A percentile compares a stretch with the other conserved stretches of the same genome.
Conservation (phyloP, 2,888 invertebrate species). For the Xylota sylvarum region DNA sequence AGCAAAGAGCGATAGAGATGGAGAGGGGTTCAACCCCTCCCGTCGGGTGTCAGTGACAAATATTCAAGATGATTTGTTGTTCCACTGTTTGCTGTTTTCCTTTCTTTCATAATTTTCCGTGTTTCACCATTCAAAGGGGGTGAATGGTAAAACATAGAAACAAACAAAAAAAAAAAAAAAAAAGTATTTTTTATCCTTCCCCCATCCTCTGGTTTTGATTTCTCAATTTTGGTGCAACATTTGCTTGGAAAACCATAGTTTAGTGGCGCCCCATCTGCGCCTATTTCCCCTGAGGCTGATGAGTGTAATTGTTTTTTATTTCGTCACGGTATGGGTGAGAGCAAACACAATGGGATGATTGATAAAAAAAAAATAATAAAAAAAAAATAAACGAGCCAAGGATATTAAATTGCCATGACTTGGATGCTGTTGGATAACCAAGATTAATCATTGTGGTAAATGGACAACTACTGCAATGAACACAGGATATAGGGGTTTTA, state of each 20-base stretch:
- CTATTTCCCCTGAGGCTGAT: constrained; percentile 53
- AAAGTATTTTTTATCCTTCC: constrained; percentile 44
- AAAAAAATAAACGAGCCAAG: neutral
- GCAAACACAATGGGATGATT: constrained; percentile 36
- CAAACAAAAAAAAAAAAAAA: constrained; percentile 19
- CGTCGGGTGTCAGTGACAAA: constrained; percentile 73
- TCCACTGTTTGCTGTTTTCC: constrained; percentile 47
- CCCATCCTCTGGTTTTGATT: constrained; percentile 52
- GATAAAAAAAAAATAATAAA: constrained; percentile 28
- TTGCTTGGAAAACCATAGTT: neutral
- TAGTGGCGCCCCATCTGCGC: constrained; percentile 68
- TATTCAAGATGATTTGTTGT: constrained; percentile 70
- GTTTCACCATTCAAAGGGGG: constrained; percentile 20
- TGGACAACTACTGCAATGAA: constrained; percentile 65
- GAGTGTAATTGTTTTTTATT: constrained; percentile 75
- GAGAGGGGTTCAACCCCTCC: constrained; percentile 3
- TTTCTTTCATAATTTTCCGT: constrained; percentile 41
- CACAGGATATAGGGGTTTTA: constrained; percentile 30
- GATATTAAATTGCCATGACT: constrained; percentile 63
- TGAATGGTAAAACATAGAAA: neutral
- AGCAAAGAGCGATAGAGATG: too few relatives aligned
- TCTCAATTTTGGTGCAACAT: constrained; percentile 62
- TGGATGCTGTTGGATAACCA: constrained; percentile 56
- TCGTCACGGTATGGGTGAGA: constrained; percentile 65
- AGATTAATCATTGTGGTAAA: constrained; percentile 76